phyloP scores from a whole-genome alignment of 2,113 vertebrate species.

The Procavia capensis region DNA sequence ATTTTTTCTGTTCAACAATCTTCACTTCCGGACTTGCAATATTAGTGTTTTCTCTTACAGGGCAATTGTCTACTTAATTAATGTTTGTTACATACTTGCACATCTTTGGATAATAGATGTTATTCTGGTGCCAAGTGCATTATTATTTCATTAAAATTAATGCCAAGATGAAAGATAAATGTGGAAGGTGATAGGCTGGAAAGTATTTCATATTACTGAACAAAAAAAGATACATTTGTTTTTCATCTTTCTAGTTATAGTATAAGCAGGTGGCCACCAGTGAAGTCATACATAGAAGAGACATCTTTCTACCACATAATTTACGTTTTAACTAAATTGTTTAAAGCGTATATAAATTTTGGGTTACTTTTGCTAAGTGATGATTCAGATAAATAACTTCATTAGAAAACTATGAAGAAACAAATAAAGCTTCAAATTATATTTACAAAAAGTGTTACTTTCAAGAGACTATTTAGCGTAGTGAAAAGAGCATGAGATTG shows the following conservation, averaged over 20 bases:
- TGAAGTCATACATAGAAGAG: not conserved
- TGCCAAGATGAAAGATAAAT: constrained; percentile 59
- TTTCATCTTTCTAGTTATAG: constrained; percentile 48
- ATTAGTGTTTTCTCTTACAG: constrained; percentile 52
- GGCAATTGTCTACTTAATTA: constrained; percentile 68
- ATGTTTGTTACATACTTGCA: constrained; percentile 67
- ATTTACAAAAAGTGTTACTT: not conserved
- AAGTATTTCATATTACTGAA: constrained; percentile 35
- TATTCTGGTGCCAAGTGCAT: constrained; percentile 58
- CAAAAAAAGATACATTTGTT: constrained; percentile 30
- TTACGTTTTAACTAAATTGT: constrained; percentile 43
- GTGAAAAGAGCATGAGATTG: not conserved
- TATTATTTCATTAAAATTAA: constrained; percentile 76
- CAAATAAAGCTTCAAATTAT: not conserved
- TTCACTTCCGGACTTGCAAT: constrained; percentile 45
- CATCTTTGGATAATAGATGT: constrained; percentile 59
- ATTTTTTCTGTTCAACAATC: constrained; percentile 50
- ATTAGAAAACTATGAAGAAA: not conserved
- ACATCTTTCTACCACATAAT: not conserved
- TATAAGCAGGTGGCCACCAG: not conserved
- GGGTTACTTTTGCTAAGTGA: not conserved
- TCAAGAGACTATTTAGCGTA: not conserved
- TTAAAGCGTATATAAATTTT: constrained; percentile 1
- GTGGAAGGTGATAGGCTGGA: constrained; percentile 51
- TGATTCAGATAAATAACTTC: not conserved